Conservation (phyloP, 2,113 vertebrate genomes). For the Hemicordylus capensis region DNA sequence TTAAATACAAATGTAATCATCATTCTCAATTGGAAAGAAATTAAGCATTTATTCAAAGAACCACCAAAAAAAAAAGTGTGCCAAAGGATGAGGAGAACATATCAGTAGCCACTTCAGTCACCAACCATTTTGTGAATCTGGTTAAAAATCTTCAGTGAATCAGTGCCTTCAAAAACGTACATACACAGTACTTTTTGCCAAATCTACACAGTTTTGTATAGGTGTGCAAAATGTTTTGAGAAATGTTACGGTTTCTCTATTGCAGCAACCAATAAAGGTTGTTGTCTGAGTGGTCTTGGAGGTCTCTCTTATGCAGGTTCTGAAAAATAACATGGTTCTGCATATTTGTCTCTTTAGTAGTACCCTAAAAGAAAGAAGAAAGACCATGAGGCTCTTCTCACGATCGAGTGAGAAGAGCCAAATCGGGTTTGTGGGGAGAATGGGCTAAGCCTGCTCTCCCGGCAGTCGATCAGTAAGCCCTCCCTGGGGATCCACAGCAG, state of each 20-base stretch:
- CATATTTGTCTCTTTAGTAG: background rate
- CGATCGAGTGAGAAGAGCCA: too few species aligned
- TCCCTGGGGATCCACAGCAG: too few species aligned
- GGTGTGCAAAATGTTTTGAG: background rate
- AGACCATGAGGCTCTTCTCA: too few species aligned
- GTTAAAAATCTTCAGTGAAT: background rate
- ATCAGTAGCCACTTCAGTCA: background rate
- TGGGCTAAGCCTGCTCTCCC: too few species aligned
- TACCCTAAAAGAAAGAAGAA: background rate
- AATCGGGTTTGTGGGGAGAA: too few species aligned
- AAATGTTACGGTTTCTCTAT: background rate
- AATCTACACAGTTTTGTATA: background rate
- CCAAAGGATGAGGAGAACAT: too few species aligned
- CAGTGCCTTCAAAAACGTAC: background rate
- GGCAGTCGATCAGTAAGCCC: too few species aligned
- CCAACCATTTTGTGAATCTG: rapidly evolving
- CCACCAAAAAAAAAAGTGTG: background rate
- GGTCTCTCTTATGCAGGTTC: background rate
- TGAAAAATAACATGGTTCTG: background rate
- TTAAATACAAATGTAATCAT: too few species aligned
- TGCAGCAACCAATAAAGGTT: conserved; percentile 27
- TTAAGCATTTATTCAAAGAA: too few species aligned
- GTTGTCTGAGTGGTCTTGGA: conserved; percentile 1
- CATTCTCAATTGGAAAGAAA: too few species aligned
- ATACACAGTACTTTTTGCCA: conserved; percentile 6